These are phyloP conservation scores for Microplitis demolitor DNA, from an alignment of 1,140 invertebrate genomes.

Conservation along the genomic window DNA sequence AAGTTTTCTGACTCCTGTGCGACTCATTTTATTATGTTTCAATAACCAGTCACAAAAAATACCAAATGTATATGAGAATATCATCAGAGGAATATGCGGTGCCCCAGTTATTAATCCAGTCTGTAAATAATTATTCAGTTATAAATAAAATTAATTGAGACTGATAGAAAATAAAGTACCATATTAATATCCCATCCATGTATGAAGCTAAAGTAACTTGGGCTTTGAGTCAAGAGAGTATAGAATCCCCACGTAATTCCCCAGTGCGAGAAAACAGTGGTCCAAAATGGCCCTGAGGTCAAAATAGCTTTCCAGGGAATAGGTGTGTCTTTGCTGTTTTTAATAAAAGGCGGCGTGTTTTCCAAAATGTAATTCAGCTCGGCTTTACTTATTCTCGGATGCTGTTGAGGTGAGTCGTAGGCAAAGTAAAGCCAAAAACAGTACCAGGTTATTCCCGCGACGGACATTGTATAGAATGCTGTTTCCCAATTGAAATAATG, in stretches of 20 bases:
- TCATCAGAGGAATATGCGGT: slow-evolving; percentile 68
- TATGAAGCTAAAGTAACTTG: slow-evolving; percentile 83
- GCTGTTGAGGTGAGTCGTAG: slow-evolving; percentile 71
- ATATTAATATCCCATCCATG: slow-evolving; percentile 80
- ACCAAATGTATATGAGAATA: slow-evolving; percentile 67
- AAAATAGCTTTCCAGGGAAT: slow-evolving; percentile 78
- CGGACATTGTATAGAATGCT: slow-evolving; percentile 74
- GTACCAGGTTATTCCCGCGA: slow-evolving; percentile 69
- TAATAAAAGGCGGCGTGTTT: slow-evolving; percentile 61
- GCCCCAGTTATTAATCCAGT: slow-evolving; percentile 70
- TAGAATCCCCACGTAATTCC: slow-evolving; percentile 85
- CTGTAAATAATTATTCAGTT: slow-evolving; percentile 51
- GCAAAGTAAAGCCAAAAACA: slow-evolving; percentile 67
- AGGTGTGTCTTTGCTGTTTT: slow-evolving; percentile 53
- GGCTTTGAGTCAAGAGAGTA: slow-evolving; percentile 82
- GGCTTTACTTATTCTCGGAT: slow-evolving; percentile 74
- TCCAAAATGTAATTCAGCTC: slow-evolving; percentile 71
- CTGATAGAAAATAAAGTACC: slow-evolving; percentile 25
- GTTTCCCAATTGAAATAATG: slow-evolving; percentile 73
- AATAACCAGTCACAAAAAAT: slow-evolving; percentile 67
- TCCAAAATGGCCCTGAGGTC: slow-evolving; percentile 77
- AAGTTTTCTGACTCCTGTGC: slow-evolving; percentile 69
- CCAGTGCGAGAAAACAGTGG: slow-evolving; percentile 77
- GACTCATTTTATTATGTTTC: slow-evolving; percentile 62
- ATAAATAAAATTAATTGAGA: too few relatives aligned